phyloP scores from a whole-genome alignment of 2,888 invertebrate genomes.

The Cataglyphis altisquamis region DNA sequence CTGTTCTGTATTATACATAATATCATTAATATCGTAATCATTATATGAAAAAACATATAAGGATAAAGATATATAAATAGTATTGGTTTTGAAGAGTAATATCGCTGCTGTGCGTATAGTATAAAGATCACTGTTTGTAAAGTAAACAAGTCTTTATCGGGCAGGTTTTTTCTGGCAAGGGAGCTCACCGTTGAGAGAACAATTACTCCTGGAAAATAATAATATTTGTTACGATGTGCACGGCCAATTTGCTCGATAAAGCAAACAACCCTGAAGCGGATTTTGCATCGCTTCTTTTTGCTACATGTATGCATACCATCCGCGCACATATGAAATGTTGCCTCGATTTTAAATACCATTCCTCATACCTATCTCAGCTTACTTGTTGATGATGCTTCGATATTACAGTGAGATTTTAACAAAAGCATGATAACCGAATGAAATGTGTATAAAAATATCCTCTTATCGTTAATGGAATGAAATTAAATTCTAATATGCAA shows the following conservation, averaged over 20 bases:
- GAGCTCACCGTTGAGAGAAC: slow-evolving; percentile 64
- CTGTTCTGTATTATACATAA: neutral
- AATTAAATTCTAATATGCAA: neutral
- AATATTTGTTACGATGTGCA: slow-evolving; percentile 72
- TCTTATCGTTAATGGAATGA: neutral
- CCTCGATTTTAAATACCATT: slow-evolving; percentile 8
- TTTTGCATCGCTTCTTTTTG: slow-evolving; percentile 59
- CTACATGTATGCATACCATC: slow-evolving; percentile 20
- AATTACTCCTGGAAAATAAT: slow-evolving; percentile 73
- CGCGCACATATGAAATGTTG: slow-evolving; percentile 6
- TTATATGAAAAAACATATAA: neutral
- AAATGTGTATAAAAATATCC: neutral
- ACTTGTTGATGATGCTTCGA: neutral
- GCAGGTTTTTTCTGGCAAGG: slow-evolving; percentile 54
- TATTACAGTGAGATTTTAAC: neutral
- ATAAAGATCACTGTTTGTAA: slow-evolving; percentile 67
- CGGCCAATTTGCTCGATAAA: slow-evolving; percentile 73
- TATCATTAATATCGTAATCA: neutral
- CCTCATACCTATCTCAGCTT: neutral
- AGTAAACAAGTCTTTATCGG: slow-evolving; percentile 66
- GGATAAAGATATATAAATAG: neutral
- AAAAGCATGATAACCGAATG: neutral
- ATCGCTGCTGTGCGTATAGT: slow-evolving; percentile 24
- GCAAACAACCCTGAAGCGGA: slow-evolving; percentile 72
- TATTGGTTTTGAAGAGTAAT: slow-evolving; percentile 8